Conservation (phyloP, 2,113 vertebrate species). For the Barnardius zonarius region DNA sequence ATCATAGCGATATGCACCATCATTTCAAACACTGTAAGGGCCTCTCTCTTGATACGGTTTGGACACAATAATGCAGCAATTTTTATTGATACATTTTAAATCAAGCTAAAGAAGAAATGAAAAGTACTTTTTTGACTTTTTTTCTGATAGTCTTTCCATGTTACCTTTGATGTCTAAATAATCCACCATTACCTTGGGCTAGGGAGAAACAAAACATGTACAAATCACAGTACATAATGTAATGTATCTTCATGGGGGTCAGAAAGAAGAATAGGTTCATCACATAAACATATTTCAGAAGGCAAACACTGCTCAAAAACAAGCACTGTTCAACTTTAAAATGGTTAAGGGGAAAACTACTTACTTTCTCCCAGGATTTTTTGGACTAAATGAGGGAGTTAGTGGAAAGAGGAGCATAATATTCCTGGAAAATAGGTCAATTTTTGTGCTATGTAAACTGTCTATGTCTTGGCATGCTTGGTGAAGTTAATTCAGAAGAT, state of each 20-base stretch:
- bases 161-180: not conserved
- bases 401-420: not conserved
- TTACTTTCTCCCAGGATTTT: not conserved
- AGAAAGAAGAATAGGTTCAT: not conserved
- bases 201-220: not conserved
- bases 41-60: not conserved
- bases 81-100: not conserved
- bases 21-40: not conserved
- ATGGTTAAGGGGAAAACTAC: not conserved
- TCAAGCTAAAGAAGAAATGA: not conserved
- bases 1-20: not conserved
- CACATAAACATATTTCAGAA: not conserved
- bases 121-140: not conserved
- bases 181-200: not conserved
- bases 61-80: not conserved
- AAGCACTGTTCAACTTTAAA: not conserved
- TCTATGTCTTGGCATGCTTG: not conserved
- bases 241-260: not conserved
- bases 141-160: not conserved
- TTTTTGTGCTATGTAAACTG: not conserved
- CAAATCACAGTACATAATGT: not conserved
- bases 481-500: not conserved
- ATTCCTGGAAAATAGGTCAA: not conserved
- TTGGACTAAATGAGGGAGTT: not conserved
- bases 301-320: not conserved